Conservation (phyloP, 1,140 invertebrate species). For the Pantala flavescens region DNA sequence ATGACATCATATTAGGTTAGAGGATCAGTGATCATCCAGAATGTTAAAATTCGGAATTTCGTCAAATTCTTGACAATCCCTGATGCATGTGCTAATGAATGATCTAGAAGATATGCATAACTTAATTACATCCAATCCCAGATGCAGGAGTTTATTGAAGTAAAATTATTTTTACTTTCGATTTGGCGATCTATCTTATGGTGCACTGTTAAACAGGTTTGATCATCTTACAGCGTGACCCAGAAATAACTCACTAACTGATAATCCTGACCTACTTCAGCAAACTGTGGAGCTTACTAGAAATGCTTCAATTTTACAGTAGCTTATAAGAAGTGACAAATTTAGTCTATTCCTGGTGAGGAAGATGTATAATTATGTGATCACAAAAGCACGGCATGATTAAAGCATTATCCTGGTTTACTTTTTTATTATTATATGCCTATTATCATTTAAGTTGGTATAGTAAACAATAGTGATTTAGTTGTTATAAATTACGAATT, state of each 20-base stretch:
- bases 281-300: constrained; percentile 97
- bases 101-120: constrained; percentile 94
- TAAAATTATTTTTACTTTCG: constrained; percentile 34
- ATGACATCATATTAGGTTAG: too few relatives aligned
- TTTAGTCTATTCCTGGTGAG: constrained; percentile 76
- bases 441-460: too few relatives aligned
- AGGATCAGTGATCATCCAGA: too few relatives aligned
- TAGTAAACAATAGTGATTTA: too few relatives aligned
- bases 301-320: constrained; percentile 97
- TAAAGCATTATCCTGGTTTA: not conserved
- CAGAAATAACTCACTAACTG: constrained; percentile 97
- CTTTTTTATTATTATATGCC: constrained; percentile 14
- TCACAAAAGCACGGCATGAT: not conserved
- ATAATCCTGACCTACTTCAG: constrained; percentile 90
- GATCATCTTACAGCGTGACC: constrained; percentile 60
- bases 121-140: constrained; percentile 90
- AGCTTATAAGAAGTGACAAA: constrained; percentile 98
- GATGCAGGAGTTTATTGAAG: constrained; percentile 95
- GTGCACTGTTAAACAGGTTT: constrained; percentile 11
- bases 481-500: too few relatives aligned
- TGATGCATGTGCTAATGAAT: constrained; percentile 91
- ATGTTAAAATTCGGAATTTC: constrained; percentile 90
- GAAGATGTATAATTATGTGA: not conserved
- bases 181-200: not conserved
- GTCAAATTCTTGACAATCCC: constrained; percentile 93